Conservation (phyloP, 2,113 vertebrate genomes). For the Tetraodon nigroviridis region DNA sequence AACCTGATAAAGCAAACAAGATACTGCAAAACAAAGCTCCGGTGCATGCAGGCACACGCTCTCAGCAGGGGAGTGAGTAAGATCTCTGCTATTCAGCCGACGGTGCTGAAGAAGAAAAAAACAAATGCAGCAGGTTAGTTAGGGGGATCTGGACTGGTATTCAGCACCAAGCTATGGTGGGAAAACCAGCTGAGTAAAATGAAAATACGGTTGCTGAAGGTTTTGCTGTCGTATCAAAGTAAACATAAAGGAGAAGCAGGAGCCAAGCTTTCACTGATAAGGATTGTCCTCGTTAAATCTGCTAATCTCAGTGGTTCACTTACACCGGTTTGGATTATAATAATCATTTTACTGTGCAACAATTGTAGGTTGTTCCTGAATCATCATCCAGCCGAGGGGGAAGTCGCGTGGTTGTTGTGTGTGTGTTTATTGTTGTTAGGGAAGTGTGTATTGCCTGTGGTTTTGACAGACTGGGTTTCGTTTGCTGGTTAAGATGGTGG, state of each 20-base stretch:
- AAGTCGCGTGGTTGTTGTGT: background rate
- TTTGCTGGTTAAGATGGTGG: no score
- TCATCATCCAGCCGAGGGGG: background rate
- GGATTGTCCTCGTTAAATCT: no score
- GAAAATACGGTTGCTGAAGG: background rate
- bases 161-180: background rate
- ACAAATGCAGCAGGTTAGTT: no score
- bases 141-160: background rate
- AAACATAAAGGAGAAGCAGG: background rate
- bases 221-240: background rate
- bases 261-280: background rate
- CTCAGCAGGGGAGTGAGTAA: background rate
- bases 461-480: no score
- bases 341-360: no score
- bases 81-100: background rate
- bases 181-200: background rate
- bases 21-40: background rate
- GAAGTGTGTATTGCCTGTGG: background rate
- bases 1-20: constrained; percentile 18
- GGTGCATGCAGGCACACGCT: background rate
- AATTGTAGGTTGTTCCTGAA: no score
- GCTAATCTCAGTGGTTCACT: no score
- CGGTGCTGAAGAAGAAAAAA: background rate
- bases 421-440: constrained; percentile 11
- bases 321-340: no score